These are phyloP conservation scores for Cotesia chilonis DNA, from an alignment of 1,140 invertebrate species.

Conservation along the genomic window DNA sequence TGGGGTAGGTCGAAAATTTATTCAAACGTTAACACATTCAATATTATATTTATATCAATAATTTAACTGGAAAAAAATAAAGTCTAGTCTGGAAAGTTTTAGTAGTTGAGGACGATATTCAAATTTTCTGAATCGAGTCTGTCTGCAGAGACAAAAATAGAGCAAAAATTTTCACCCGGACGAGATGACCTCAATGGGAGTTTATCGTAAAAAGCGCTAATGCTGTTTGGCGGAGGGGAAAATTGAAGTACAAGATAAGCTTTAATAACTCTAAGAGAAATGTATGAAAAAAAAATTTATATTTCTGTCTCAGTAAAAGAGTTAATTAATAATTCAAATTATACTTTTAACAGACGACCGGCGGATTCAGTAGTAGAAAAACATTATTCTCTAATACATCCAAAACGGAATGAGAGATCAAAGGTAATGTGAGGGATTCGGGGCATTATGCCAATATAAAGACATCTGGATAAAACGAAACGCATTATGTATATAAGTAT, in stretches of 20 bases:
- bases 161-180: too few species aligned
- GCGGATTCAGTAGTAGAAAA: slow-evolving; percentile 18
- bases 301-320: neutral
- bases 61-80: neutral
- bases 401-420: slow-evolving; percentile 52
- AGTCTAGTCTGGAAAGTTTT: too few species aligned
- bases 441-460: slow-evolving; percentile 28
- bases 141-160: too few species aligned
- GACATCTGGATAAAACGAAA: slow-evolving; percentile 31
- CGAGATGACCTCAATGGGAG: too few species aligned
- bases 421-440: slow-evolving; percentile 39
- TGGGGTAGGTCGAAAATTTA: too few species aligned
- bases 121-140: too few species aligned
- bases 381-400: slow-evolving; percentile 27
- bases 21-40: too few species aligned
- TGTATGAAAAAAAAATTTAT: neutral
- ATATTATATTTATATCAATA: neutral
- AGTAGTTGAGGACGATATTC: neutral
- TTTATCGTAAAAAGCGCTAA: too few species aligned
- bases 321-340: slow-evolving; percentile 27
- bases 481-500: neutral
- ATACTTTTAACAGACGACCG: slow-evolving; percentile 5
- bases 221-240: too few species aligned
- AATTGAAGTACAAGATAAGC: too few species aligned
- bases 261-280: too few species aligned